Evolutionary conservation across 2,888 invertebrate species (phyloP), one percentile per base, ranked within the genome.

Genomic region (Monopis laevigella): DNA sequence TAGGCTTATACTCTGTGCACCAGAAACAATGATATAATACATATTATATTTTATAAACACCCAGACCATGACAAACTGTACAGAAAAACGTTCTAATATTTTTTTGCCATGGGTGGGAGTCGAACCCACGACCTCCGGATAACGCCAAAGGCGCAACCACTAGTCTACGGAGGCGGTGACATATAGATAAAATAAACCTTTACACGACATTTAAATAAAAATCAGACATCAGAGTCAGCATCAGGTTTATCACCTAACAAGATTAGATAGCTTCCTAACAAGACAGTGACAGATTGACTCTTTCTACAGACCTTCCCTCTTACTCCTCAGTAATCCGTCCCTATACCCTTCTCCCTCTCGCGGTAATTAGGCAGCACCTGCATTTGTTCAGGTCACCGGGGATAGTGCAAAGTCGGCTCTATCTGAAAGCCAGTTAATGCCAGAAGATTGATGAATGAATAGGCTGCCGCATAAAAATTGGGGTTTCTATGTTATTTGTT

Each of bases 201-300:
- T n/a, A n/a, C n/a, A n/a, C n/a, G 29, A 29, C 13, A 29, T 29
- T 29, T 29, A 14, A 29, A 29, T 29, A 29, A 14, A 11, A 12
- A 29, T 29, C 29, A 29, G 12, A 17, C 17, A 7, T 8, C 16
- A 3, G 32, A 32, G 32, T 32, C 14, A n/a, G 14, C 32, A 34
- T 34, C 50, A 62, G 71, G 71, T 73, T 73, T 74, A 74, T 75
- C 71, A 67, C 64, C 67, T 65, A 65, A 68, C 68, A 66, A 74
- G 78, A 77, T 75, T 75, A 78, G n/a, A n/a, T n/a, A n/a, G n/a
- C n/a, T n/a, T n/a, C 67, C 56, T 56, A 58, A 72, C 61, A 60
- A 64, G 75, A 78, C 77, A 72, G 63, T 77, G 77, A 78, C 71
- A 60, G 67, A 77, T 78, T 73, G 74, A 72, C 73, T 73, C 57